Base-by-base conservation (phyloP, 1,140 invertebrate genomes). In the Drosophila kanapiae region DNA sequence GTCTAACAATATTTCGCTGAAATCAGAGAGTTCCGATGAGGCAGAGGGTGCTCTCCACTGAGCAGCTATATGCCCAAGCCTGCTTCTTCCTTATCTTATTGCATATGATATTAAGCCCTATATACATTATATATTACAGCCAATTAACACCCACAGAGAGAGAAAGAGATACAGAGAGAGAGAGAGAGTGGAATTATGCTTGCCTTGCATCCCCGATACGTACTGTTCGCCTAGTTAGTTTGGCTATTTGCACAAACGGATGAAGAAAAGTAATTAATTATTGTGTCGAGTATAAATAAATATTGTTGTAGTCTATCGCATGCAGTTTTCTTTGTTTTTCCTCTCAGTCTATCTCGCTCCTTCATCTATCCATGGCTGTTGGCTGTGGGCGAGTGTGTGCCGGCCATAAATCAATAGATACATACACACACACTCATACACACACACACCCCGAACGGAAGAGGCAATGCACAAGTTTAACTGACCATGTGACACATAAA, bases 401-500 rank as follows among this genome's bases (percentile, higher is more conserved):
- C 33, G 68, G 68, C 68, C 74, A 78, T 78, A 78, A 77, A 78
- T 78, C 63, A 72, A 74, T 72, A 74, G 42, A 78, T 57, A 49
- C 57, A 35, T 16, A 63, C 40, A 74, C 58, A 59, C 51, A 45
- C 43, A 57, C 18, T 67, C 42, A 57, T 47, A 62, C 51, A 49
- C 42, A 58, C 35, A 48, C 45, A 47, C 23, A 60, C 13, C 8
- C 27, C 35, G 37, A 88, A 51, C 84, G 83, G 83, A 86, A 86
- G 69, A 80, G 76, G 70, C 83, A 80, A 83, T 86, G 84, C 76
- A 80, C 33, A 83, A 86, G 83, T 80, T 87, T 79, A 86, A 86
- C 83, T 83, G 83, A 87, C 83, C 83, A 82, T 86, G 84, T 83
- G 83, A 86, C 83, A 86, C 58, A 78, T 82, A 86, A 88, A 82